A percentile compares a stretch with the other conserved stretches of the same genome.
Evolutionary conservation across 2,888 invertebrate genomes (phyloP).

Genomic region (Sesia bembeciformis): DNA sequence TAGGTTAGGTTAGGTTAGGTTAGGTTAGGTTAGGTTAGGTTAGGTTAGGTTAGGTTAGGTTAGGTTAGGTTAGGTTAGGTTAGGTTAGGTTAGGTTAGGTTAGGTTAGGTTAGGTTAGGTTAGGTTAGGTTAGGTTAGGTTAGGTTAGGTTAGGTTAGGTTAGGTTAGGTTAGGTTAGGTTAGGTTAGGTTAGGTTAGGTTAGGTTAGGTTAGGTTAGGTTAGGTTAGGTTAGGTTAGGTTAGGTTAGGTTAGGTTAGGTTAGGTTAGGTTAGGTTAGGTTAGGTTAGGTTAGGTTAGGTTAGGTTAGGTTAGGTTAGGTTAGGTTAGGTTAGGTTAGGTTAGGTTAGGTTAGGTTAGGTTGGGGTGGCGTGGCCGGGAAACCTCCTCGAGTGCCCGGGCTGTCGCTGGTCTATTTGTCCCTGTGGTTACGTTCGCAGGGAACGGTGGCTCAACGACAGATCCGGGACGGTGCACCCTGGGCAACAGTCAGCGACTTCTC

Average conservation of each 20-base stretch:
- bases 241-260: constrained; percentile 6
- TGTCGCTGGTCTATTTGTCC: too few species aligned
- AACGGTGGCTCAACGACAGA: too few species aligned
- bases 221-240: constrained; percentile 6
- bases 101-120: constrained; percentile 8
- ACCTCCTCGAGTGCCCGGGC: too few species aligned
- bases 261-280: constrained; percentile 6
- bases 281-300: constrained; percentile 6
- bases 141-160: constrained; percentile 6
- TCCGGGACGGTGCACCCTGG: too few species aligned
- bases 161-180: constrained; percentile 5
- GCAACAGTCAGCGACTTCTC: too few species aligned
- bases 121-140: constrained; percentile 6
- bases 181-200: constrained; percentile 5
- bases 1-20: constrained; percentile 15
- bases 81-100: constrained; percentile 8
- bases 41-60: constrained; percentile 9
- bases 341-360: constrained; percentile 5
- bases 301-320: constrained; percentile 6
- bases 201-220: constrained; percentile 5
- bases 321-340: constrained; percentile 5
- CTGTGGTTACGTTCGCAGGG: too few species aligned
- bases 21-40: constrained; percentile 7
- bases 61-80: constrained; percentile 7
- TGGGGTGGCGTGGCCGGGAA: too few species aligned